Evolutionary conservation across 2,113 vertebrate genomes (phyloP), one percentile per base, ranked within the genome.

Genomic region (Cnemophilus loriae): DNA sequence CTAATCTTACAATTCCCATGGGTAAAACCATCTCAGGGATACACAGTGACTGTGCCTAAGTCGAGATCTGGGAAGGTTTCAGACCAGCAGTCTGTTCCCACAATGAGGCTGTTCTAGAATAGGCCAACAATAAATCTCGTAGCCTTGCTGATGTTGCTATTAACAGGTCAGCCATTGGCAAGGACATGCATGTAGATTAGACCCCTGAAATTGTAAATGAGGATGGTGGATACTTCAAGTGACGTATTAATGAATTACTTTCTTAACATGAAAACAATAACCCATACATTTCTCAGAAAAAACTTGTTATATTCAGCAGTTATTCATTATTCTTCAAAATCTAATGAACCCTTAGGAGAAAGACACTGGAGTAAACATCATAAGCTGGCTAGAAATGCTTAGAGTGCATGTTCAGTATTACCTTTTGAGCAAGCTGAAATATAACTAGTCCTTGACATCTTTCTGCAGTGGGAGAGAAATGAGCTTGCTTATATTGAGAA

Each of bases 371-470:
- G 32, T 32, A 75, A 56, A 68, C 60, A 91, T n/a, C 60, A 56
- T 52, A 95, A 87, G 30, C 28, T 74, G 69, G 46, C 11, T 56
- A 15, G 76, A 93, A 71, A 69, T 68, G 57, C 27, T 90, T 77
- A 61, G 8, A 24, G 42, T 78, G 19, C 53, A 7, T 56, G 42
- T 76, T 91, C 33, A 27, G 93, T 64, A 86, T 84, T 91, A 87
- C 56, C 39, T 87, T 90, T 92, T 84, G 74, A 94, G 63, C 27
- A 76, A 97, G 83, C 65, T 76, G 64, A 96, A 84, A 56, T 87
- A 28, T 70, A 90, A 71, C 47, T 76, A 60, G 23, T 93, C 75
- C 71, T 78, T 92, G 95, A 74, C 20, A 56, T 57, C 46, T 84
- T 90, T 76, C 33, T 95, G 33, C 30, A 60, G 7, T 42, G 49